Percentiles rank a stretch among this genome's conserved stretches.
These are phyloP conservation scores for Xylocopa sonorina DNA, from an alignment of 1,140 invertebrate genomes.

Conservation along the genomic window DNA sequence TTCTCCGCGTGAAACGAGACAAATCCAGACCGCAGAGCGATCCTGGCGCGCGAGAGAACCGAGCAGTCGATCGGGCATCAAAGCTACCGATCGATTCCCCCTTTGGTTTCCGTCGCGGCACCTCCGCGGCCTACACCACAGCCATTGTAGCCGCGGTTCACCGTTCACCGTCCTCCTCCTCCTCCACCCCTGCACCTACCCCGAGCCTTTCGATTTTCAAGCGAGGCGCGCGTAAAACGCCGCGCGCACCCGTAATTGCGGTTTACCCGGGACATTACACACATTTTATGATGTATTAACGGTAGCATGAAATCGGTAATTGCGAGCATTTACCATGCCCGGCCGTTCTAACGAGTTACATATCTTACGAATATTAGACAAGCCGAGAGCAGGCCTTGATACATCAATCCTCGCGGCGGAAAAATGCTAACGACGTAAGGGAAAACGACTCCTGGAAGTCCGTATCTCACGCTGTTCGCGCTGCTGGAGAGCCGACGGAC, in stretches of 20 bases:
- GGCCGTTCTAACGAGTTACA: conserved; percentile 44
- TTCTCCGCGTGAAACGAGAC: background rate
- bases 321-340: conserved; percentile 47
- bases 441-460: conserved; percentile 44
- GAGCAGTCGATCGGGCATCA: background rate
- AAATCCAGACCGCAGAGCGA: background rate
- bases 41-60: too few relatives aligned
- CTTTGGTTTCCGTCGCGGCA: background rate
- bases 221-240: conserved; percentile 26
- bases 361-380: conserved; percentile 49
- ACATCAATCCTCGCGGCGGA: conserved; percentile 42
- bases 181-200: too few relatives aligned
- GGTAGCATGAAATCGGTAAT: conserved; percentile 67
- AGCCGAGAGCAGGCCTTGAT: conserved; percentile 49
- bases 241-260: conserved; percentile 42
- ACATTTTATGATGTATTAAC: conserved; percentile 65
- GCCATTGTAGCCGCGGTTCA: background rate
- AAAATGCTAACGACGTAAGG: conserved; percentile 53
- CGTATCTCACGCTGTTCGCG: conserved; percentile 43
- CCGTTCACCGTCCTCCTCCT: conserved; percentile 3
- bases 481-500: conserved; percentile 13
- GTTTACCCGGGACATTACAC: conserved; percentile 53
- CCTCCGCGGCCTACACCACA: background rate
- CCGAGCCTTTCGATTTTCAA: background rate
- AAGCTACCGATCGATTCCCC: background rate